phyloP scores from a whole-genome alignment of 2,113 vertebrate species.

The Hirundichthys speculiger region DNA sequence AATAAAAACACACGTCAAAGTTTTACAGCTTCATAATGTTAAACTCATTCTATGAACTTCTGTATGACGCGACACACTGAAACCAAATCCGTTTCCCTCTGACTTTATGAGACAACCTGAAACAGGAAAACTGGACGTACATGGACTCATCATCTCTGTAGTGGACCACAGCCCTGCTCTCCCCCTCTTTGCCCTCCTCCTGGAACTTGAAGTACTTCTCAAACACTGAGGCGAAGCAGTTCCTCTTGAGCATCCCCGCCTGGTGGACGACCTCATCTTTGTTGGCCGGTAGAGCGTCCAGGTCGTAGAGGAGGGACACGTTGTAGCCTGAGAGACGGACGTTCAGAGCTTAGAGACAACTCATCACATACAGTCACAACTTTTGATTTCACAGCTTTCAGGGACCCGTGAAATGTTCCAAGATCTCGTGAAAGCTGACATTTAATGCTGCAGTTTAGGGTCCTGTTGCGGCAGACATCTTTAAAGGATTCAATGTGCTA shows the following conservation, averaged over 20 bases:
- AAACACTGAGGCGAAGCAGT: slow-evolving; percentile 98
- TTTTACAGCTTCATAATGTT: not conserved
- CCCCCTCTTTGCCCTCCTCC: slow-evolving; percentile 95
- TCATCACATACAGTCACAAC: not conserved
- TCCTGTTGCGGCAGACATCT: not conserved
- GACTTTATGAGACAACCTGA: too few relatives aligned
- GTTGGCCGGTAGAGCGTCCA: slow-evolving; percentile 91
- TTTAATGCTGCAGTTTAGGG: not conserved
- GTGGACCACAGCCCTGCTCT: slow-evolving; percentile 95
- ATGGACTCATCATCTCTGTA: slow-evolving; percentile 98
- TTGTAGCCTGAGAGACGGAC: slow-evolving; percentile 59
- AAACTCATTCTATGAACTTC: too few relatives aligned
- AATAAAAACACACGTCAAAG: not conserved
- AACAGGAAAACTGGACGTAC: too few relatives aligned
- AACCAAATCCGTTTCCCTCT: too few relatives aligned
- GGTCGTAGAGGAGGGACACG: slow-evolving; percentile 78
- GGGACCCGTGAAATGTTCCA: too few relatives aligned
- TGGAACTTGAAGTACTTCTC: slow-evolving; percentile 99
- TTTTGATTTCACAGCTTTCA: too few relatives aligned
- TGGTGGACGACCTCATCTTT: slow-evolving; percentile 92
- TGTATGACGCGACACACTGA: too few relatives aligned
- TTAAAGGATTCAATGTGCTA: not conserved
- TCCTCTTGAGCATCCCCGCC: slow-evolving; percentile 95
- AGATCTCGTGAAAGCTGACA: too few relatives aligned
- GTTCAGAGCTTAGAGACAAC: fast-evolving